phyloP scores from a whole-genome alignment of 2,113 vertebrate genomes.

The Gnathonemus echidnorhynchus region DNA sequence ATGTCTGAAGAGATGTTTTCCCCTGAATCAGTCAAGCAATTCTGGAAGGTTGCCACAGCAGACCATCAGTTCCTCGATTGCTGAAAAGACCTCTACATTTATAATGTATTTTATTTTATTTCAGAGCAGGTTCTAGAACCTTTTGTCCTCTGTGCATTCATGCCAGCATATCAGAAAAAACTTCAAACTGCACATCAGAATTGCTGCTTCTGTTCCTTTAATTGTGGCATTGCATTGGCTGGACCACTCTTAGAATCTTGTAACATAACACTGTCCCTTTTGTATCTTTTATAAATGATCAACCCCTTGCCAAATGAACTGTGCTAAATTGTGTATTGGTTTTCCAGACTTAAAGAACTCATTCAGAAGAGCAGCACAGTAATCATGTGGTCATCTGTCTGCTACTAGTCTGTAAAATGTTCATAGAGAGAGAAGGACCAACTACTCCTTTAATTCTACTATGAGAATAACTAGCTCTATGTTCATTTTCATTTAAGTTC shows the following conservation, averaged over 20 bases:
- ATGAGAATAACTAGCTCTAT: background rate
- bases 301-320: background rate
- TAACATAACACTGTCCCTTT: background rate
- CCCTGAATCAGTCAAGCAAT: background rate
- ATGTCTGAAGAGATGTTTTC: constrained; percentile 13
- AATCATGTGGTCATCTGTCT: background rate
- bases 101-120: background rate
- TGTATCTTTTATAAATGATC: background rate
- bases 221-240: background rate
- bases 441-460: background rate
- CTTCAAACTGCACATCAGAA: background rate
- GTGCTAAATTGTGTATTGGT: background rate
- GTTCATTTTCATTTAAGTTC: background rate
- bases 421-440: background rate
- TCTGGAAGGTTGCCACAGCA: background rate
- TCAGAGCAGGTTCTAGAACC: background rate
- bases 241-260: background rate
- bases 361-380: background rate
- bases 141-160: background rate
- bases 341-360: background rate
- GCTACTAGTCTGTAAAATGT: background rate
- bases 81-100: background rate
- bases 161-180: background rate
- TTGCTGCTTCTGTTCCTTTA: background rate
- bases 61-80: constrained; percentile 1